phyloP scores from a whole-genome alignment of 2,888 invertebrate genomes.

The Tortricodes alternella region DNA sequence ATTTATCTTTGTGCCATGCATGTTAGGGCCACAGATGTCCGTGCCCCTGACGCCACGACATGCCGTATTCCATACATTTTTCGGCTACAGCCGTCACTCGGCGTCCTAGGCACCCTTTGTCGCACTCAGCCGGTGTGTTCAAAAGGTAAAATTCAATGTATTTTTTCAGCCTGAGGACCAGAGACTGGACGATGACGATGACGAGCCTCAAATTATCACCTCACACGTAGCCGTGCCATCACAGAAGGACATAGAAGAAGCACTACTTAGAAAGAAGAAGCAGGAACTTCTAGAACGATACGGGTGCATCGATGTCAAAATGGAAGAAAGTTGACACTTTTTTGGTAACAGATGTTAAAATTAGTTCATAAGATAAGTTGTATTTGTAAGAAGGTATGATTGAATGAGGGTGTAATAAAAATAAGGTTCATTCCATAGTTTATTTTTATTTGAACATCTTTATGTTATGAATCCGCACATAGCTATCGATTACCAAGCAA shows the following conservation, averaged over 20 bases:
- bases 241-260: constrained; percentile 96
- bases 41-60: no score
- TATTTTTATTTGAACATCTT: constrained; percentile 53
- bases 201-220: constrained; percentile 46
- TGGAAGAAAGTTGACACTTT: constrained; percentile 64
- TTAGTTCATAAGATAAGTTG: constrained; percentile 20
- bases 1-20: no score
- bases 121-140: neutral
- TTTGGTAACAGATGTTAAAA: neutral
- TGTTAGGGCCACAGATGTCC: no score
- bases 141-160: neutral
- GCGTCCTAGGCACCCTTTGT: neutral
- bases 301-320: constrained; percentile 80
- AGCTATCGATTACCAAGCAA: constrained; percentile 52
- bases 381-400: constrained; percentile 22
- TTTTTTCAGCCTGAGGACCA: constrained; percentile 70
- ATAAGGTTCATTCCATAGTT: constrained; percentile 24
- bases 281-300: constrained; percentile 95
- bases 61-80: no score
- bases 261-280: constrained; percentile 94
- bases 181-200: constrained; percentile 63
- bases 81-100: no score
- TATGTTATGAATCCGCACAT: constrained; percentile 47
- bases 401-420: constrained; percentile 23
- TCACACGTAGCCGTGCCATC: constrained; percentile 95